Percentiles rank a stretch among this genome's conserved stretches.
These are phyloP conservation scores for Calephelis virginiensis DNA, from an alignment of 1,140 invertebrate species.

Conservation along the genomic window DNA sequence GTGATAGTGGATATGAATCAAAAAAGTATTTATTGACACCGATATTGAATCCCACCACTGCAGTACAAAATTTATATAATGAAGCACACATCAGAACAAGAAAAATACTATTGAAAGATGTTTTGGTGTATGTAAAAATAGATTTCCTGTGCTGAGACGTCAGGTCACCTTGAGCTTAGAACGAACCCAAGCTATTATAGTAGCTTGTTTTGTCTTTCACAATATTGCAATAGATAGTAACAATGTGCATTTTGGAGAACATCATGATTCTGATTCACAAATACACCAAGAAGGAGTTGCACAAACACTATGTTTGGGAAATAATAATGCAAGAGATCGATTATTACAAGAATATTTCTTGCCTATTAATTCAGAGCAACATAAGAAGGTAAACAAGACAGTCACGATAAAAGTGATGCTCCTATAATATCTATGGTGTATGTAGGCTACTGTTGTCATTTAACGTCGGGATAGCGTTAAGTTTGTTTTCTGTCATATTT, in stretches of 20 bases:
- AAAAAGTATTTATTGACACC: slow-evolving; percentile 16
- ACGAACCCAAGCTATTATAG: background rate
- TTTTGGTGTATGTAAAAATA: slow-evolving; percentile 19
- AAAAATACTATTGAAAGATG: slow-evolving; percentile 18
- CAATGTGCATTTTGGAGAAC: slow-evolving; percentile 3
- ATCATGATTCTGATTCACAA: too few relatives aligned
- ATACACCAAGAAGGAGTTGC: too few relatives aligned
- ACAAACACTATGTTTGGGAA: background rate
- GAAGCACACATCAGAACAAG: slow-evolving; percentile 18
- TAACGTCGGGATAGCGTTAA: too few relatives aligned
- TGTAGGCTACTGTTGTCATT: too few relatives aligned
- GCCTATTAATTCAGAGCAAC: background rate
- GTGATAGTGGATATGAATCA: slow-evolving; percentile 12
- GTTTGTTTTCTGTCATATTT: too few relatives aligned
- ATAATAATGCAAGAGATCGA: slow-evolving; percentile 4
- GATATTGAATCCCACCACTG: slow-evolving; percentile 1
- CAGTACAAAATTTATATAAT: slow-evolving; percentile 9
- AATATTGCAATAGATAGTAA: slow-evolving; percentile 17
- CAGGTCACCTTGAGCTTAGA: slow-evolving; percentile 16
- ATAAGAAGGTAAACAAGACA: too few relatives aligned
- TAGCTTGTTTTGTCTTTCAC: slow-evolving; percentile 18
- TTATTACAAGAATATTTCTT: slow-evolving; percentile 1
- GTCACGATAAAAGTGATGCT: too few relatives aligned
- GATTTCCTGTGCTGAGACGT: slow-evolving; percentile 10
- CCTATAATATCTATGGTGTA: too few relatives aligned